Conservation (phyloP, 2,797 vertebrate species). For the Momotus momota region DNA sequence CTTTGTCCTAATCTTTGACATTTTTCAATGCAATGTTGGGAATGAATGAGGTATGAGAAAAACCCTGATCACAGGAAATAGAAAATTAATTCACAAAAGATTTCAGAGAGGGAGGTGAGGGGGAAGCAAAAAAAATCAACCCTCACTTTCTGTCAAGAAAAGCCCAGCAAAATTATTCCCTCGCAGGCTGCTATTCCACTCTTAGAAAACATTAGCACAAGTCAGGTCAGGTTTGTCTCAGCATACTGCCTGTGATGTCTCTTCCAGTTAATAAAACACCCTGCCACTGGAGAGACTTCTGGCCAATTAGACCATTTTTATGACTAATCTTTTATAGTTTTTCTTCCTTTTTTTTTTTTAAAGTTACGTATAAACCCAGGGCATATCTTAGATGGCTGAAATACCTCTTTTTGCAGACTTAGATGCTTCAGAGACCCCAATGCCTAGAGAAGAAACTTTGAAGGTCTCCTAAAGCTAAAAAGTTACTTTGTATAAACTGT, state of each 20-base stretch:
- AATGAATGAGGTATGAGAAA: conserved; percentile 62
- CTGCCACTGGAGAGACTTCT: conserved; percentile 60
- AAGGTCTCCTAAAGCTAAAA: conserved; percentile 53
- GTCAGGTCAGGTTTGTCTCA: conserved; percentile 52
- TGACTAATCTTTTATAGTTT: conserved; percentile 45
- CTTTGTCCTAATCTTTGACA: conserved; percentile 50
- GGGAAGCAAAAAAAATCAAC: not conserved
- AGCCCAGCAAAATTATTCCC: conserved; percentile 33
- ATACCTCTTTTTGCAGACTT: conserved; percentile 35
- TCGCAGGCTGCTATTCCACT: conserved; percentile 7
- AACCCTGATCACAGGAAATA: conserved; percentile 59
- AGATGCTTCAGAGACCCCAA: conserved; percentile 32
- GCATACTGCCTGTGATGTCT: conserved; percentile 54
- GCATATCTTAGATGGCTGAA: conserved; percentile 43
- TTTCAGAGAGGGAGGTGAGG: conserved; percentile 9
- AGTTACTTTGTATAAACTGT: conserved; percentile 42
- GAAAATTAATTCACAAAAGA: conserved; percentile 67
- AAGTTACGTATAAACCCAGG: conserved; percentile 31
- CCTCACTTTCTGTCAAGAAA: conserved; percentile 10
- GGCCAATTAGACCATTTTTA: conserved; percentile 69
- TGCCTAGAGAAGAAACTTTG: conserved; percentile 20
- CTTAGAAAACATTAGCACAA: conserved; percentile 56
- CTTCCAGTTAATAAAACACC: conserved; percentile 70
- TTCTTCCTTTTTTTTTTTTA: not conserved
- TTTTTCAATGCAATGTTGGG: conserved; percentile 48